Percentiles rank a stretch among this genome's conserved stretches.
Evolutionary conservation across 2,113 vertebrate genomes (phyloP).

Genomic region (Laticauda colubrina): DNA sequence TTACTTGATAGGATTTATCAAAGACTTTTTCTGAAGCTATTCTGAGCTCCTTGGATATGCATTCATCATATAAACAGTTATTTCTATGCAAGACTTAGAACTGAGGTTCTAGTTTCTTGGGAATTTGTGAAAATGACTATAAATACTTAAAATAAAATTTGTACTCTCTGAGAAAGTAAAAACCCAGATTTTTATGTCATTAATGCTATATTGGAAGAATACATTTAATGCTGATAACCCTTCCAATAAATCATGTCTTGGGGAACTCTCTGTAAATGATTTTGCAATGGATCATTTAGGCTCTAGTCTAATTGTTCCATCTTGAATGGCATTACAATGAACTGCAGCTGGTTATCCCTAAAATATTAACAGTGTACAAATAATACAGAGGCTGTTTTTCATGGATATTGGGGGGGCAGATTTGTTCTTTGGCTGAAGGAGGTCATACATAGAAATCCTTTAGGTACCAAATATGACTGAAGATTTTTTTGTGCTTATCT

Average conservation of each 20-base stretch:
- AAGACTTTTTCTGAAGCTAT: slow-evolving; percentile 29
- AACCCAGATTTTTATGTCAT: slow-evolving; percentile 39
- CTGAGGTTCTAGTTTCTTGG: background rate
- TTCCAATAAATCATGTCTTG: background rate
- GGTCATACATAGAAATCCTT: background rate
- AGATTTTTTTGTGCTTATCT: background rate
- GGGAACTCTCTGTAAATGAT: background rate
- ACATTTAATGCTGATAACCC: background rate
- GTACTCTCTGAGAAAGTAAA: background rate
- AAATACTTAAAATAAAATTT: background rate
- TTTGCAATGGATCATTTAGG: background rate
- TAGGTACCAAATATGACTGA: background rate
- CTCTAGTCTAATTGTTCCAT: background rate
- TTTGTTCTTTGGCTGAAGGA: background rate
- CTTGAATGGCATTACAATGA: background rate
- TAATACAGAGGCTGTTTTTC: background rate
- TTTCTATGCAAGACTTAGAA: slow-evolving; percentile 40
- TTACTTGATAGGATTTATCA: slow-evolving; percentile 43
- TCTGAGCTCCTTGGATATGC: background rate
- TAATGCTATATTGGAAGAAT: slow-evolving; percentile 48
- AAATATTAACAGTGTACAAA: background rate
- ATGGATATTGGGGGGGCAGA: background rate
- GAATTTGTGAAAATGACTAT: background rate
- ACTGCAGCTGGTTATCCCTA: background rate
- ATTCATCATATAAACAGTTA: slow-evolving; percentile 17